These are phyloP conservation scores for Prionailurus viverrinus DNA, from an alignment of 2,113 vertebrate genomes.

Conservation along the genomic window DNA sequence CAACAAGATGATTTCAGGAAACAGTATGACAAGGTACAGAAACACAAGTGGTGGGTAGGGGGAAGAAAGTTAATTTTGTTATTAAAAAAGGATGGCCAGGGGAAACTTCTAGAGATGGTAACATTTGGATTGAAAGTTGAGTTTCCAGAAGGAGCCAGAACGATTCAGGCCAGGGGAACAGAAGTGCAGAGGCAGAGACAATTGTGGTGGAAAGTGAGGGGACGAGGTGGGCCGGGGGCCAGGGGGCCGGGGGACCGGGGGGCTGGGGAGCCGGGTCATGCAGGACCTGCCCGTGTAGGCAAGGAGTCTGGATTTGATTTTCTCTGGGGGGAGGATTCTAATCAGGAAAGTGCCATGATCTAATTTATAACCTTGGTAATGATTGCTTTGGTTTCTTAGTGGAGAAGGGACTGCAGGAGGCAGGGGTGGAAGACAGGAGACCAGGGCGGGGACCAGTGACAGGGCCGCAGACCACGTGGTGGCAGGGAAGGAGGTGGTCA, in stretches of 20 bases:
- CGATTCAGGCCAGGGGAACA: too few relatives aligned
- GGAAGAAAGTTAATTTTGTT: neutral
- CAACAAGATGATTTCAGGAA: neutral
- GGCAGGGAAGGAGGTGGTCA: neutral
- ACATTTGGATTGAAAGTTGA: neutral
- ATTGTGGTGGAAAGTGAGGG: neutral
- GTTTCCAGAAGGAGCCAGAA: constrained; percentile 10
- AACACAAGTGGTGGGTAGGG: neutral
- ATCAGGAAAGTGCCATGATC: neutral
- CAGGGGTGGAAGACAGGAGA: neutral
- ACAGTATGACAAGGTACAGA: accelerated
- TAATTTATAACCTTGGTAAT: neutral
- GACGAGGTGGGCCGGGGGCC: accelerated
- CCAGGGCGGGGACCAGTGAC: accelerated
- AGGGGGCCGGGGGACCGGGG: accelerated
- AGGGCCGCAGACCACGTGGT: too few relatives aligned
- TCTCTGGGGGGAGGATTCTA: neutral
- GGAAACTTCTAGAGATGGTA: neutral
- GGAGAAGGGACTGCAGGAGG: neutral
- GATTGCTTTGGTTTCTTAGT: neutral
- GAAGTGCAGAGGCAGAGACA: neutral
- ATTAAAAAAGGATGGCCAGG: neutral
- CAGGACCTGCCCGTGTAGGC: neutral
- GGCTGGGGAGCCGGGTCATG: neutral
- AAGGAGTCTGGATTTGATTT: neutral